Conservation (phyloP, 2,113 vertebrate species). For the Nymphicus hollandicus region DNA sequence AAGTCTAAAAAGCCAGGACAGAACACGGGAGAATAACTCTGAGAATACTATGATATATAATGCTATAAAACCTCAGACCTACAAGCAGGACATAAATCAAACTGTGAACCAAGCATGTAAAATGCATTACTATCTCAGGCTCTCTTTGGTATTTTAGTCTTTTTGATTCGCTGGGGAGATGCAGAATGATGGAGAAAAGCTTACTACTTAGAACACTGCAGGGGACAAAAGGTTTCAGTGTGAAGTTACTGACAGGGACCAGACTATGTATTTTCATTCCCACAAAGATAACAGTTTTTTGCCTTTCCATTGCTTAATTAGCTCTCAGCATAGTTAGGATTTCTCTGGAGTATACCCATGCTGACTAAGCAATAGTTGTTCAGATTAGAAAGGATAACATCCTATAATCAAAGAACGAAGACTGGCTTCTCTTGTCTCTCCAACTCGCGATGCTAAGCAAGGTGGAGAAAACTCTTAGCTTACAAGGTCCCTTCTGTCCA, state of each 20-base stretch:
- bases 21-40: not conserved
- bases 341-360: not conserved
- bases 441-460: not conserved
- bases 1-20: not conserved
- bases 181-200: not conserved
- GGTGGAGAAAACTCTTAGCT: not conserved
- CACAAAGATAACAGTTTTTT: not conserved
- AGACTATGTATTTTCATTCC: not conserved
- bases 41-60: not conserved
- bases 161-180: not conserved
- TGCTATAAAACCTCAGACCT: not conserved
- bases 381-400: not conserved
- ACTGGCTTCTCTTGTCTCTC: not conserved
- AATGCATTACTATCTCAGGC: not conserved
- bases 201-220: not conserved
- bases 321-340: rapidly evolving
- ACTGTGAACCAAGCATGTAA: not conserved
- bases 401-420: not conserved
- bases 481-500: not conserved
- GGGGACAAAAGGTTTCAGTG: not conserved
- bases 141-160: not conserved
- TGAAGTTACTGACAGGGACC: not conserved
- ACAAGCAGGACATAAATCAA: not conserved
- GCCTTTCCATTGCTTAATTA: not conserved
- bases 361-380: not conserved